Evolutionary conservation across 2,888 invertebrate species (phyloP), one percentile per base, ranked within the genome.

Genomic region (Emmelina monodactyla): DNA sequence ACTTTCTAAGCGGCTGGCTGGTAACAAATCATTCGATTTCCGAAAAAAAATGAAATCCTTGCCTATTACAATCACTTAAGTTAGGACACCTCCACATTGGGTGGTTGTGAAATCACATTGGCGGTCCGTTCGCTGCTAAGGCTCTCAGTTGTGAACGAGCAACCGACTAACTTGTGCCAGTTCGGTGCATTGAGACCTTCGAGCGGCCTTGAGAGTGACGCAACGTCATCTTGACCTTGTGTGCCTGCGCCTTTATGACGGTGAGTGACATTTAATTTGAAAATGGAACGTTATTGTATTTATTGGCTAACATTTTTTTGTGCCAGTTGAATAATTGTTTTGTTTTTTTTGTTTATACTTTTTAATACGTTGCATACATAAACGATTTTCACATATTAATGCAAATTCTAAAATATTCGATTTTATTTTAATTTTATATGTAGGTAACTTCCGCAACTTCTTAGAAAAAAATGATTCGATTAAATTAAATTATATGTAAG

Each of bases 131-230:
- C 48, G 51, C 47, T 42, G 46, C 44, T 30, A 42, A 41, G 43
- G 49, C 58, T 58, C 64, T 75, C 78, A 78, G 78, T 78, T 56
- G 65, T 60, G 54, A 51, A 49, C 64, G 54, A 62, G 55, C 69
- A 53, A 47, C 56, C 61, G 63, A 52, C 55, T 54, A 52, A 60
- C 55, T 62, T 59, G 64, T 60, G 67, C 62, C 65, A 58, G 62
- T 63, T 57, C 60, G 46, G 59, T 55, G 59, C 58, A 46, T 31
- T 9, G 42, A 46, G 55, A 62, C 69, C 66, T 64, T 67, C 52
- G 43, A 32, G 37, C 51, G 66, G 53, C 71, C 70, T 70, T 69
- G 63, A 47, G 69, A 46, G n/a, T 25, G 9, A 71, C 56, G 55
- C 55, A 56, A 47, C 52, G 40, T 59, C 56, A 58, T 58, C 65